Evolutionary conservation across 1,140 invertebrate genomes (phyloP).

Genomic region (Danaus plexippus): DNA sequence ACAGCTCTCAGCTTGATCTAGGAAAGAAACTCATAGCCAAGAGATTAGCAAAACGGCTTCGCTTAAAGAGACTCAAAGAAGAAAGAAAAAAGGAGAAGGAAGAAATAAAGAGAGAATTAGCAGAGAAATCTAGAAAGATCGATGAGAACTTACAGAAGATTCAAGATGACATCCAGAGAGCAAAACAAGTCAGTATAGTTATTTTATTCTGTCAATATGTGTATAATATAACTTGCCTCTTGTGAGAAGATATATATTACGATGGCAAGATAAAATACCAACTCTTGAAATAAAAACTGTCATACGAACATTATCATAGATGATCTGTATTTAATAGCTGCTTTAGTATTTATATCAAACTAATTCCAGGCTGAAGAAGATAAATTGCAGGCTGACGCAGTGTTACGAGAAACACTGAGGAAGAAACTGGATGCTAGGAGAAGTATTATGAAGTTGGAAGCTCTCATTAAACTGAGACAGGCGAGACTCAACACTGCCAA

Average conservation of each 20-base stretch:
- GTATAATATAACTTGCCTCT: background rate
- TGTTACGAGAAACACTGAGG: conserved; percentile 77
- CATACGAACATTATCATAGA: background rate
- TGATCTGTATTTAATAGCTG: background rate
- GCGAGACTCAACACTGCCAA: conserved; percentile 74
- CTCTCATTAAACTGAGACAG: conserved; percentile 75
- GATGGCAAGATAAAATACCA: too few species aligned
- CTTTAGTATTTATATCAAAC: conserved; percentile 4
- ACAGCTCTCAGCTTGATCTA: conserved; percentile 51
- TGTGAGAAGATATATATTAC: too few species aligned
- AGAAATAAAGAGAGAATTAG: conserved; percentile 46
- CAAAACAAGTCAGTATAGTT: conserved; percentile 69
- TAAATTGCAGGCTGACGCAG: conserved; percentile 78
- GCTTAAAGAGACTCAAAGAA: conserved; percentile 65
- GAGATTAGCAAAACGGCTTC: conserved; percentile 72
- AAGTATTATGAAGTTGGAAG: conserved; percentile 74
- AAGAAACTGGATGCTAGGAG: conserved; percentile 80
- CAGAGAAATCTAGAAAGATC: conserved; percentile 71
- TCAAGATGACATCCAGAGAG: conserved; percentile 74
- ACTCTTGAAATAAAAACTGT: too few species aligned
- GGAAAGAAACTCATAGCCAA: conserved; percentile 68
- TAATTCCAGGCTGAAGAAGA: conserved; percentile 74
- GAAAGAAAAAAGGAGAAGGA: conserved; percentile 62
- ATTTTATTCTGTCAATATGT: conserved; percentile 1
- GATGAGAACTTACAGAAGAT: conserved; percentile 75